Percentiles rank a stretch among this genome's conserved stretches.
Evolutionary conservation across 2,888 invertebrate genomes (phyloP).

Genomic region (Synanthedon tipuliformis): DNA sequence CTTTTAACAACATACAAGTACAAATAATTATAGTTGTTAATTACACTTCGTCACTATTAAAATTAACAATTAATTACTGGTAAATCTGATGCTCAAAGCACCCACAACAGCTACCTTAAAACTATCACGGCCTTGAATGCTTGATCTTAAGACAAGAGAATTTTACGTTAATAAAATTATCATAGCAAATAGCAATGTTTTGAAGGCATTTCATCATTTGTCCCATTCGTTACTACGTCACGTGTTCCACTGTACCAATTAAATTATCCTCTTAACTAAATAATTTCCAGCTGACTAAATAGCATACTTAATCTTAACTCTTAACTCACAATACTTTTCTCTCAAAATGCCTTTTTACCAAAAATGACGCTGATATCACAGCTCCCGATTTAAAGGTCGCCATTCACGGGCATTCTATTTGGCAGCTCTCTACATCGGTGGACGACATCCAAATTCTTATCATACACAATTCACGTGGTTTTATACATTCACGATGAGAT

Average conservation of each 20-base stretch:
- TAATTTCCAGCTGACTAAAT: too few species aligned
- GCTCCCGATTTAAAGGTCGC: too few species aligned
- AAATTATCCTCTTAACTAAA: not conserved
- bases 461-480: too few species aligned
- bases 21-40: too few species aligned
- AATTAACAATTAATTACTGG: too few species aligned
- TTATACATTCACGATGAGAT: too few species aligned
- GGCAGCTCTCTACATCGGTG: too few species aligned
- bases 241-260: not conserved
- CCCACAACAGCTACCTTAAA: slow-evolving; percentile 34
- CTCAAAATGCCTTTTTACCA: not conserved
- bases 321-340: not conserved
- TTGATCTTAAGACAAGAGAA: slow-evolving; percentile 25
- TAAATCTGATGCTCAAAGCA: slow-evolving; percentile 42
- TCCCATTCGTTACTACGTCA: not conserved
- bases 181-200: slow-evolving; percentile 18
- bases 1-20: too few species aligned
- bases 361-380: too few species aligned
- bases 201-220: slow-evolving; percentile 14
- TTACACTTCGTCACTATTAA: too few species aligned
- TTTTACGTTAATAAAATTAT: slow-evolving; percentile 11
- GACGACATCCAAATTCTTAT: too few species aligned
- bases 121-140: slow-evolving; percentile 58
- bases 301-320: not conserved
- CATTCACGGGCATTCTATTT: too few species aligned